Evolutionary conservation across 2,888 invertebrate genomes (phyloP).

Genomic region (Xanthostigma xanthostigma): DNA sequence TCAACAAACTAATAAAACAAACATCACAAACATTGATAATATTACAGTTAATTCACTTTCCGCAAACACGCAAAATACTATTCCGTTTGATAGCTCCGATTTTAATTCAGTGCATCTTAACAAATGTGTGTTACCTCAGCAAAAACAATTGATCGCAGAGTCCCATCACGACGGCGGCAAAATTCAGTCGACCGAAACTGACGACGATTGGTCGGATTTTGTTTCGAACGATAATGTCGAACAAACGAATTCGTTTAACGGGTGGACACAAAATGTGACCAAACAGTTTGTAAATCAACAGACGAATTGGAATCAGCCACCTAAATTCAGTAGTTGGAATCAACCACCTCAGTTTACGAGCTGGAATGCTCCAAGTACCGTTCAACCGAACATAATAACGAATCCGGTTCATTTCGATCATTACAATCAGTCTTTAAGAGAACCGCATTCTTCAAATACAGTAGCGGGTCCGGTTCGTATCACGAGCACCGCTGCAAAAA

Average conservation of each 20-base stretch:
- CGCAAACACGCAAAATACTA: no score
- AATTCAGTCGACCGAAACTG: constrained; percentile 15
- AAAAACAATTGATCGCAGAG: constrained; percentile 5
- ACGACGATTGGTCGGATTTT: constrained; percentile 41
- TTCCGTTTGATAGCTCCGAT: no score
- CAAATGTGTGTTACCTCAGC: constrained; percentile 2
- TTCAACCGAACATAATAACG: constrained; percentile 22
- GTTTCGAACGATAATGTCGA: constrained; percentile 30
- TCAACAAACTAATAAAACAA: no score
- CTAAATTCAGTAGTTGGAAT: constrained; percentile 3
- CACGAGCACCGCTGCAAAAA: neutral
- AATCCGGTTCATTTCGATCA: constrained; percentile 22
- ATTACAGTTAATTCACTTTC: no score
- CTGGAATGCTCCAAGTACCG: constrained; percentile 9
- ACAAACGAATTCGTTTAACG: neutral
- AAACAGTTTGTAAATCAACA: no score
- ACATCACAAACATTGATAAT: no score
- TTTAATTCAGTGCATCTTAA: neutral
- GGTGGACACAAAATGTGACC: neutral
- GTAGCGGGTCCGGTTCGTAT: neutral
- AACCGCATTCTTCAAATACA: neutral
- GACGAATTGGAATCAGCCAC: neutral
- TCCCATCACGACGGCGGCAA: constrained; percentile 1
- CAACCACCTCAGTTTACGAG: constrained; percentile 8
- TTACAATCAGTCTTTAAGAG: constrained; percentile 6